Base-by-base conservation (phyloP, 2,888 invertebrate genomes). In the Pocota personata region DNA sequence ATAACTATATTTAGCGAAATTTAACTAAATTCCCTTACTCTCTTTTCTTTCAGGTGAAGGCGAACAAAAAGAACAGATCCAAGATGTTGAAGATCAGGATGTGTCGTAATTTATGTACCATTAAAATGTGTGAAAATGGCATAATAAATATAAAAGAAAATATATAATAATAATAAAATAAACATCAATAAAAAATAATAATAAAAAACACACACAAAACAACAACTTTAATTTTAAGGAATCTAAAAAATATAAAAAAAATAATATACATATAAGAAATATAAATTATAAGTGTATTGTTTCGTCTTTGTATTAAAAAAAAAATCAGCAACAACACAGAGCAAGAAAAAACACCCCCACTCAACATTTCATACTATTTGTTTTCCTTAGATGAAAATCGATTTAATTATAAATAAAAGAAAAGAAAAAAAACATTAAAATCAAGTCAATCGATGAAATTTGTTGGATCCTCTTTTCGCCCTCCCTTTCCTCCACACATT, bases 61-160 rank as follows among this genome's bases (percentile, higher is more conserved):
- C 89, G 97, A 98, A 94, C 96, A 96, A 91, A 97, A 97, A 94
- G 97, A 97, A 93, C 96, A 96, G 93, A 95, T 97, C 93, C 97
- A 97, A 93, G 98, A 98, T 93, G 97, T 96, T 92, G 98, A 98
- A 93, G 97, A 97, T 93, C 97, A 98, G 94, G 98, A 98, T 94
- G 97, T 97, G 94, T 97, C 97, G 96, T 97, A 97, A 97, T 95
- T 94, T 92, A 92, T 92, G 91, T 90, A 92, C 92, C 90, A 91
- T 90, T 91, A 91, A 90, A 88, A 87, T 89, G 88, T 90, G 82
- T 82, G 93, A 92, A 92, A 93, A 92, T 93, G 78, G 86, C 82
- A 82, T 83, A 88, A 92, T 93, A 80, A 92, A 92, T 92, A 91
- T 92, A 93, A 92, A 93, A 84, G 66, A 82, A 87, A 86, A 87